phyloP scores from a whole-genome alignment of 1,140 invertebrate species.

The Brachionus rubens region DNA sequence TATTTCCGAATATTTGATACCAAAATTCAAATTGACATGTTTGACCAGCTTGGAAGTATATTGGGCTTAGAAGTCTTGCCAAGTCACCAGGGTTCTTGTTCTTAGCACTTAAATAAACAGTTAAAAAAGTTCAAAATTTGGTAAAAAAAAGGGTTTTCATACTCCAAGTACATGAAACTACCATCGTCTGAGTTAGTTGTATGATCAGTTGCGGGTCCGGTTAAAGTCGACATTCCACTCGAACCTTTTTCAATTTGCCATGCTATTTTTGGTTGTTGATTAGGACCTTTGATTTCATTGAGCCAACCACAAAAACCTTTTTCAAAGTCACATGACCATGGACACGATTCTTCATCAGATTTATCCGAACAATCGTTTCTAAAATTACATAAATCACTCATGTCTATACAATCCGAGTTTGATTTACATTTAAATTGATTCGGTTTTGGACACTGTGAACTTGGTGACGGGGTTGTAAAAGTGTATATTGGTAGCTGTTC shows the following conservation, averaged over 20 bases:
- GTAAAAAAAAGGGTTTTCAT: neutral
- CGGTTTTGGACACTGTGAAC: neutral
- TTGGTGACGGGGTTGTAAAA: slow-evolving; percentile 31
- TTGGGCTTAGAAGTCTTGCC: slow-evolving; percentile 51
- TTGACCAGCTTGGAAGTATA: slow-evolving; percentile 50
- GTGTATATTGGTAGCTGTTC: slow-evolving; percentile 28
- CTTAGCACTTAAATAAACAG: slow-evolving; percentile 14
- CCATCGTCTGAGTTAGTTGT: neutral
- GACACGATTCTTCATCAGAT: slow-evolving; percentile 55
- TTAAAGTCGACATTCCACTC: neutral
- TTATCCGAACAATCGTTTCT: slow-evolving; percentile 52
- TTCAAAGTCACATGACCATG: slow-evolving; percentile 47
- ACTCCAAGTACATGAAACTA: slow-evolving; percentile 26
- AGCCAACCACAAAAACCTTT: slow-evolving; percentile 16
- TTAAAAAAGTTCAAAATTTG: neutral
- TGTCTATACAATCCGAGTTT: slow-evolving; percentile 48
- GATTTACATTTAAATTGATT: slow-evolving; percentile 42
- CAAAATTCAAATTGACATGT: slow-evolving; percentile 46
- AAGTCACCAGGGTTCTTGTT: slow-evolving; percentile 37
- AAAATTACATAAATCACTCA: slow-evolving; percentile 55
- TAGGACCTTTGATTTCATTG: slow-evolving; percentile 25
- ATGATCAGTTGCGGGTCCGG: slow-evolving; percentile 13
- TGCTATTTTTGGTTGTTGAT: slow-evolving; percentile 37
- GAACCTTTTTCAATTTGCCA: slow-evolving; percentile 31
- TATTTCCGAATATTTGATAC: slow-evolving; percentile 47